These are phyloP conservation scores for Entomyzon cyanotis DNA, from an alignment of 2,113 vertebrate genomes.

Conservation along the genomic window DNA sequence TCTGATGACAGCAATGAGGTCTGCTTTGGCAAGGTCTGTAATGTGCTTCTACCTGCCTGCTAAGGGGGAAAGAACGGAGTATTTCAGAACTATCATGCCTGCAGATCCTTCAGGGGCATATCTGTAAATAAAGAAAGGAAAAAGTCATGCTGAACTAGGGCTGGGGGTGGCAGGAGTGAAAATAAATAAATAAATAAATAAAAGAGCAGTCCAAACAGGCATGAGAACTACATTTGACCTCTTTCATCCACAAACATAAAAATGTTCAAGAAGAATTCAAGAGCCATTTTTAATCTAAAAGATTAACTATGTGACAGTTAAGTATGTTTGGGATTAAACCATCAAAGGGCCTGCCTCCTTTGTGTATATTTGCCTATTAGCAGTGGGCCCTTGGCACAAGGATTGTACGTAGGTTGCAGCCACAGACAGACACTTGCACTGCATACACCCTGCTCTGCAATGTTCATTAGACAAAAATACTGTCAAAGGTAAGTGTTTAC, in stretches of 20 bases:
- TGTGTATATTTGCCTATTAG: slow-evolving; percentile 31
- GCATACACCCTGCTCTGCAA: slow-evolving; percentile 37
- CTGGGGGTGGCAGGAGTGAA: not conserved
- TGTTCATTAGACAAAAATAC: slow-evolving; percentile 51
- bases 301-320: slow-evolving; percentile 50
- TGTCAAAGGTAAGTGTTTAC: slow-evolving; percentile 63
- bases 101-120: not conserved
- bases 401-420: not conserved
- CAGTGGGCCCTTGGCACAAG: slow-evolving; percentile 34
- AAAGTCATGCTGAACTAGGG: not conserved
- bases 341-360: slow-evolving; percentile 53
- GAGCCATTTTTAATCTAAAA: slow-evolving; percentile 48
- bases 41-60: not conserved
- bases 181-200: not conserved
- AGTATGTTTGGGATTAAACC: slow-evolving; percentile 56
- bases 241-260: slow-evolving; percentile 20
- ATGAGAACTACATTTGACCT: slow-evolving; percentile 24
- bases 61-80: not conserved
- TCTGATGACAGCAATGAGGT: not conserved
- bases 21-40: not conserved
- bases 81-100: not conserved
- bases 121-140: not conserved
- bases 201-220: not conserved
- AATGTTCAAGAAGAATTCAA: slow-evolving; percentile 43
- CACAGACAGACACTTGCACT: not conserved